Percentiles rank a stretch among this genome's conserved stretches.
Evolutionary conservation across 2,113 vertebrate species (phyloP).

Genomic region (Mastomys natalensis): DNA sequence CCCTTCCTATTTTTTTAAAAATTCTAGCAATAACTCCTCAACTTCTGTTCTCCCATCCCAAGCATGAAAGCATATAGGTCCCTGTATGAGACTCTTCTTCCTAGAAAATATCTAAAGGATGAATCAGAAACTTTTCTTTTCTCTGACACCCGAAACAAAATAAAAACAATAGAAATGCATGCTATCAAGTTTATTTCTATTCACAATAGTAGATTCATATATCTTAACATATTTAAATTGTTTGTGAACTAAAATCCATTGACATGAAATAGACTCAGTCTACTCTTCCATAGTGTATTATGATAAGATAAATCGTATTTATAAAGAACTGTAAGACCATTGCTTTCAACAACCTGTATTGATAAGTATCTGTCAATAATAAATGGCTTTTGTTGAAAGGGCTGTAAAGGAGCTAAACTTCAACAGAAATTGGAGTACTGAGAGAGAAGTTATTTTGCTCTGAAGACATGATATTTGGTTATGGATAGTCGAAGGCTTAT

Average conservation of each 20-base stretch:
- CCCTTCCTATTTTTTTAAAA: background rate
- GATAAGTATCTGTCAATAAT: background rate
- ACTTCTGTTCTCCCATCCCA: background rate
- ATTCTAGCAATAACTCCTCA: background rate
- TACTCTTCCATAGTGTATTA: background rate
- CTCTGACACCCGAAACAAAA: background rate
- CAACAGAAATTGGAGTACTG: background rate
- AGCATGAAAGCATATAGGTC: background rate
- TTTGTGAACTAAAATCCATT: constrained; percentile 30
- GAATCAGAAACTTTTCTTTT: constrained; percentile 13
- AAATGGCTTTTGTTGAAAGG: background rate
- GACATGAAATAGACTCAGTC: constrained; percentile 13
- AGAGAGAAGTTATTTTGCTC: constrained; percentile 3
- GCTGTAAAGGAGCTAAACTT: background rate
- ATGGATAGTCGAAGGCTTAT: background rate
- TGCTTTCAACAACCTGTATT: background rate
- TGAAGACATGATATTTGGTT: background rate
- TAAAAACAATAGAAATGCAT: constrained; percentile 4
- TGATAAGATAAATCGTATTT: background rate
- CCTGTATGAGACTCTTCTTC: constrained; percentile 6
- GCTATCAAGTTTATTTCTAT: background rate
- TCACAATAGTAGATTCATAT: background rate
- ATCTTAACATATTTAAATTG: constrained; percentile 29
- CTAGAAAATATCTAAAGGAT: background rate
- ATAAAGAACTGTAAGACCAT: background rate